phyloP scores from a whole-genome alignment of 2,888 invertebrate species.

The Micropterix aruncella region DNA sequence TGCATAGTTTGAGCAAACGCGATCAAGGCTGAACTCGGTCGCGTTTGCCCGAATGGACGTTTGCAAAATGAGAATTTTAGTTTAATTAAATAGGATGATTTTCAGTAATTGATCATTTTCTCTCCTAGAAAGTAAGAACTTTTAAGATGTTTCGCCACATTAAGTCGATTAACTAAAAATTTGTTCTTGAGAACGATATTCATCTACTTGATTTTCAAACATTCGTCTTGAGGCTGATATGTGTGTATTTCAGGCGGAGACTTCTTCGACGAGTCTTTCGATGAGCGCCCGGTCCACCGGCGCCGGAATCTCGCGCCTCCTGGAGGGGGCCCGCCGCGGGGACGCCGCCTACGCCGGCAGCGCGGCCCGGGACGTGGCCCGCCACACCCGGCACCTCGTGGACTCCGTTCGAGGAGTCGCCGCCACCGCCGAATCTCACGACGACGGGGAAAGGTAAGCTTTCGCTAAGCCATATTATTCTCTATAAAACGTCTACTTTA shows the following conservation, averaged over 20 bases:
- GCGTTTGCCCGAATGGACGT: too few species aligned
- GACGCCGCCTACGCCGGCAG: slow-evolving; percentile 70
- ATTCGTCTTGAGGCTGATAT: background rate
- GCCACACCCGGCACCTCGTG: slow-evolving; percentile 58
- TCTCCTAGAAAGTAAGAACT: too few species aligned
- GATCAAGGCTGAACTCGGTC: too few species aligned
- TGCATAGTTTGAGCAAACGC: too few species aligned
- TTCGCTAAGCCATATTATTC: too few species aligned
- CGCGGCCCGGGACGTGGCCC: slow-evolving; percentile 70
- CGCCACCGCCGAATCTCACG: slow-evolving; percentile 48
- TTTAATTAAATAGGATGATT: too few species aligned
- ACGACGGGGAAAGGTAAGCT: slow-evolving; percentile 1
- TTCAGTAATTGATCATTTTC: too few species aligned
- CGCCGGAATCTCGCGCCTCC: slow-evolving; percentile 69
- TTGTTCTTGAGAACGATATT: background rate
- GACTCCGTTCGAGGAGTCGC: slow-evolving; percentile 66
- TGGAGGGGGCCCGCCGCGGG: slow-evolving; percentile 72
- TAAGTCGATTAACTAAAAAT: too few species aligned
- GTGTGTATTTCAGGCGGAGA: slow-evolving; percentile 33
- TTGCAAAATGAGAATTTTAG: too few species aligned
- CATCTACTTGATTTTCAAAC: background rate
- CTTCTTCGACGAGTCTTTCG: slow-evolving; percentile 29
- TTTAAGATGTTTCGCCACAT: too few species aligned
- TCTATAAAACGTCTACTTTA: too few species aligned
- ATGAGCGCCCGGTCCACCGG: slow-evolving; percentile 58